These are phyloP conservation scores for Andrena dorsata DNA, from an alignment of 2,888 invertebrate species.

Conservation along the genomic window DNA sequence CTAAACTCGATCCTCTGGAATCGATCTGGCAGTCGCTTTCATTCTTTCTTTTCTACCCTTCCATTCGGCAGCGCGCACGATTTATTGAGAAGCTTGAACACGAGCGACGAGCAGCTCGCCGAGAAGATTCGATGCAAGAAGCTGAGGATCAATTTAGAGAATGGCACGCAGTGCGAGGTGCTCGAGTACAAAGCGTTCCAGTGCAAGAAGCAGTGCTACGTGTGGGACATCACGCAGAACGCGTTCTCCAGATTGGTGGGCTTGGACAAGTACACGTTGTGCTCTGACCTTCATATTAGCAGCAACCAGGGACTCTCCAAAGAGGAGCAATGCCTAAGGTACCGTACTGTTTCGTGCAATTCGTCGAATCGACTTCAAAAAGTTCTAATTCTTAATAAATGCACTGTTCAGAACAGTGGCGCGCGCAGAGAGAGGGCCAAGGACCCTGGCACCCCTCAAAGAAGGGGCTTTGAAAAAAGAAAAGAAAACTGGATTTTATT, in stretches of 20 bases:
- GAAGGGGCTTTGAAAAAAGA: too few relatives aligned
- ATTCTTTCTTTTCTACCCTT: constrained; percentile 20
- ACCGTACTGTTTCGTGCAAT: constrained; percentile 74
- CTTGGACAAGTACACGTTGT: constrained; percentile 83
- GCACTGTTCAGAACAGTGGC: too few relatives aligned
- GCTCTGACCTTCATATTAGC: constrained; percentile 82
- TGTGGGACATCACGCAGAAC: constrained; percentile 86
- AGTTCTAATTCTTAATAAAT: too few relatives aligned
- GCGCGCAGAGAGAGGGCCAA: too few relatives aligned
- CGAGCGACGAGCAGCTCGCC: constrained; percentile 68
- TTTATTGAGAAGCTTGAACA: constrained; percentile 49
- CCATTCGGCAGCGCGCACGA: constrained; percentile 58
- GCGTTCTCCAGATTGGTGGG: constrained; percentile 85
- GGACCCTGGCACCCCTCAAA: too few relatives aligned
- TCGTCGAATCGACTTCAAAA: too few relatives aligned
- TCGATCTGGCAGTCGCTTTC: neutral
- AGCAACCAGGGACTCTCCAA: constrained; percentile 86
- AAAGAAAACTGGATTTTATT: too few relatives aligned
- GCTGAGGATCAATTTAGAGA: constrained; percentile 79
- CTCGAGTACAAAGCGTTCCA: constrained; percentile 84
- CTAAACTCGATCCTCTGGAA: neutral
- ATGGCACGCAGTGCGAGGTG: constrained; percentile 80
- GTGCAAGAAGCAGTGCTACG: constrained; percentile 86
- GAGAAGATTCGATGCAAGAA: constrained; percentile 72
- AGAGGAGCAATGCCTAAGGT: constrained; percentile 89